Conservation (phyloP, 2,888 invertebrate species). For the Ectemnius lituratus region DNA sequence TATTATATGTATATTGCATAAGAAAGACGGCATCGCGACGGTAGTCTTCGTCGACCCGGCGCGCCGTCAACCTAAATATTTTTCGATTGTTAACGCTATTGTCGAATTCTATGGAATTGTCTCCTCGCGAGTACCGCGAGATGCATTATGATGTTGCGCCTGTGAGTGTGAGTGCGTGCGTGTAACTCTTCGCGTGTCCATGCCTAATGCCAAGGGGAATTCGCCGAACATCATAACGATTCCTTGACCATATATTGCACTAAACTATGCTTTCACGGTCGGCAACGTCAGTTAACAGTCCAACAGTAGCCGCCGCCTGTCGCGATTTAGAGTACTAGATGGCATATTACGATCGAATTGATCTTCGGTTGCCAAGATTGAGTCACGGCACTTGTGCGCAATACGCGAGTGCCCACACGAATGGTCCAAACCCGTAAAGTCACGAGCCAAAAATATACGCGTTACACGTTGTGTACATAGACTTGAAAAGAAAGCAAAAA, state of each 20-base stretch:
- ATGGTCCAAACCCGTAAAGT: constrained; percentile 50
- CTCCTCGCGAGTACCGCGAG: constrained; percentile 24
- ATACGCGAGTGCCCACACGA: constrained; percentile 30
- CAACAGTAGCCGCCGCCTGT: constrained; percentile 9
- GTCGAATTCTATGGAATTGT: constrained; percentile 57
- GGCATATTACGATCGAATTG: constrained; percentile 20
- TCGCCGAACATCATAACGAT: constrained; percentile 38
- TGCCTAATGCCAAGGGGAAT: constrained; percentile 53
- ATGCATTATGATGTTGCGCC: neutral
- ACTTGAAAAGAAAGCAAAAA: constrained; percentile 28
- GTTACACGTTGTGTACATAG: constrained; percentile 56
- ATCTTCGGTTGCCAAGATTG: constrained; percentile 28
- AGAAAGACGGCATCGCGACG: neutral
- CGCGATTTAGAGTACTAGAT: constrained; percentile 39
- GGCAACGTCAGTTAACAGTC: neutral
- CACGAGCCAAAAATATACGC: constrained; percentile 34
- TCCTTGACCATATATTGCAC: constrained; percentile 38
- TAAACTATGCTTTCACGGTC: constrained; percentile 40
- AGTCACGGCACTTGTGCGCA: constrained; percentile 28
- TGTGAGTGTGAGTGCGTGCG: constrained; percentile 31
- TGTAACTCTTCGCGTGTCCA: constrained; percentile 19
- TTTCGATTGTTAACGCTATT: constrained; percentile 64
- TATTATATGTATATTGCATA: constrained; percentile 18
- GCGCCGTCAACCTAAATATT: constrained; percentile 53
- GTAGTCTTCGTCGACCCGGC: neutral